Evolutionary conservation across 2,888 invertebrate genomes (phyloP), one percentile per base, ranked within the genome.

Genomic region (Ernsta delagoae): DNA sequence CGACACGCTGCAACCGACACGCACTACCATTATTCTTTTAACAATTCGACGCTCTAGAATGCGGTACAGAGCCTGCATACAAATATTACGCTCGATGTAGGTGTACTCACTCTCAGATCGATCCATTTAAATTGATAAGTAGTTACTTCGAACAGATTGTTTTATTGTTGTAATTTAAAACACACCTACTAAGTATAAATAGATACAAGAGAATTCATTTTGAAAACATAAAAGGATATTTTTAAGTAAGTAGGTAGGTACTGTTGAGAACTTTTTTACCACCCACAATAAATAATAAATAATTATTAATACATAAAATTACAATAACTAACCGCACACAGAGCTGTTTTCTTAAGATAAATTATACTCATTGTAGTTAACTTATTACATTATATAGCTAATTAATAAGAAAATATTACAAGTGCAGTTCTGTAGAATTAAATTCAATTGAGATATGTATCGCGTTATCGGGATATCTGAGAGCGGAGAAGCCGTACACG

Each of bases 31-130:
- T 73, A 74, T 73, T 65, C 66, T 70, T 65, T 70, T 70, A 70
- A 79, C 78, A 77, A 79, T 78, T 77, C 74, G 76, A 70, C 77
- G 79, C 76, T 77, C 78, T 80, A 79, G 78, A 83, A 79, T 80
- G 78, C 77, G 77, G 74, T 75, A 66, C 72, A 75, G 75, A 75
- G 75, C 75, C 75, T 77, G 77, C 78, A 75, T 67, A 67, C 66
- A 67, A 67, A 67, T 67, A 67, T 56, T 60, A 61, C 60, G 66
- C 60, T 43, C 66, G 54, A 61, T 54, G 59, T 59, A n/a, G n/a
- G n/a, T n/a, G n/a, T n/a, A n/a, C n/a, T n/a, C n/a, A 53, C 53
- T 65, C 59, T n/a, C 59, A 24, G 59, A n/a, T n/a, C n/a, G n/a
- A n/a, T n/a, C n/a, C n/a, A n/a, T n/a, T n/a, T n/a, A n/a, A n/a